Base-by-base conservation (phyloP, 2,113 vertebrate genomes). In the Tenebrosternarchus preto region DNA sequence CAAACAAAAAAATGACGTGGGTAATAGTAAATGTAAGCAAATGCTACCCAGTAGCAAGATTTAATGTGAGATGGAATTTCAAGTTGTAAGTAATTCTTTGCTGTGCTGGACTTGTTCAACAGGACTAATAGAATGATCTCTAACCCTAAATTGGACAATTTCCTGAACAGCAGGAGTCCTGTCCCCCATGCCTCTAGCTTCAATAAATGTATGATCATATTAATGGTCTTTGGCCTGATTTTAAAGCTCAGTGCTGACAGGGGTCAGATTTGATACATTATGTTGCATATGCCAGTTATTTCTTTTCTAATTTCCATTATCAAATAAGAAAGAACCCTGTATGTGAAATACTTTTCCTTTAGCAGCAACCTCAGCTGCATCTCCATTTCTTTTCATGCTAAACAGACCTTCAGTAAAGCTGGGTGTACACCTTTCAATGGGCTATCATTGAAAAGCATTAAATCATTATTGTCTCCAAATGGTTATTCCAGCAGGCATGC, bases 371-470 rank as follows among this genome's bases (percentile, higher is more conserved):
- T n/a, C n/a, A n/a, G n/a, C n/a, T n/a, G n/a, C n/a, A n/a, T n/a
- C n/a, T n/a, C n/a, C n/a, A n/a, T n/a, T n/a, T n/a, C n/a, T n/a
- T n/a, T n/a, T n/a, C n/a, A 12, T 16, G 20, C 59, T 59, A 27
- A 33, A 67, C 31, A 25, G 5, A 33, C 50, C 60, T 39, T 71
- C 22, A 84, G 43, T 77, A 80, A 71, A 67, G 59, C 60, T 29
- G 72, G 70, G 43, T 20, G 33, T 80, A 75, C 63, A 76, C 53
- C 53, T 78, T 75, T 17, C 71, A 76, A 59, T 24, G 68, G 53
- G 33, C 25, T 46, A 17, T 72, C 76, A 82, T 59, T 82, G 77
- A 79, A 79, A 76, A 69, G 61, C 57, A 39, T 80, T 78, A 66
- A 84, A 82, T 76, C 63, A 77, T 6, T 33, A 73, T 77, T 77